Evolutionary conservation across 2,797 vertebrate genomes (phyloP).

Genomic region (Pantherophis vulpinus): DNA sequence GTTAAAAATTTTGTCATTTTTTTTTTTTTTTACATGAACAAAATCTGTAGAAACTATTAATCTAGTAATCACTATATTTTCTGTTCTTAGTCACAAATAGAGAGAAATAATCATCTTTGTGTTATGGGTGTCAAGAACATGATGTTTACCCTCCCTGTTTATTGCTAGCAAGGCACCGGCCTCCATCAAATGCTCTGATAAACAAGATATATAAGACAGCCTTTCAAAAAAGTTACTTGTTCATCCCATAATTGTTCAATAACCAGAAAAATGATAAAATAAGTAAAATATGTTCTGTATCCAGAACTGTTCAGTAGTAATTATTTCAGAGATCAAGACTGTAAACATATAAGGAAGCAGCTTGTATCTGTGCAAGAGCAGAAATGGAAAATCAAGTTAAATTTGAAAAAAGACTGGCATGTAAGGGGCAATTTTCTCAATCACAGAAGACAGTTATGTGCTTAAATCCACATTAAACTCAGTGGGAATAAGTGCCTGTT

Average conservation of each 20-base stretch:
- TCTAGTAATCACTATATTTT: neutral
- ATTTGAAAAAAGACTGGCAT: constrained; percentile 42
- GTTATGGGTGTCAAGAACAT: neutral
- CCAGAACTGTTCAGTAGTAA: constrained; percentile 21
- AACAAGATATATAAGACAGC: neutral
- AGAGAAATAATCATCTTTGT: neutral
- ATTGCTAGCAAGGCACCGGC: neutral
- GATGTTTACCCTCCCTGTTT: neutral
- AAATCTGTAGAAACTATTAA: neutral
- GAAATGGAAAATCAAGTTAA: constrained; percentile 40
- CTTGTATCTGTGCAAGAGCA: neutral
- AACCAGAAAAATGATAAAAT: neutral
- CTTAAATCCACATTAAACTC: constrained; percentile 21
- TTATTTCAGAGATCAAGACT: constrained; percentile 1
- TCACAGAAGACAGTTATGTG: constrained; percentile 34
- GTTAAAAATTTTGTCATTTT: neutral
- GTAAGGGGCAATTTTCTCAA: constrained; percentile 20
- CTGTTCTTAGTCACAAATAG: neutral
- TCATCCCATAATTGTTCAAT: constrained; percentile 18
- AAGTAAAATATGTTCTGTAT: neutral
- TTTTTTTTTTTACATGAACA: neutral
- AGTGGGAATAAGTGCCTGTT: constrained; percentile 25
- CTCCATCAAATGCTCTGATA: neutral
- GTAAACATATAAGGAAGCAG: neutral
- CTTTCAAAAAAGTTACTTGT: neutral